A percentile compares a stretch with the other conserved stretches of the same genome.
phyloP scores from a whole-genome alignment of 2,113 vertebrate species.

The Terrapene triunguis region DNA sequence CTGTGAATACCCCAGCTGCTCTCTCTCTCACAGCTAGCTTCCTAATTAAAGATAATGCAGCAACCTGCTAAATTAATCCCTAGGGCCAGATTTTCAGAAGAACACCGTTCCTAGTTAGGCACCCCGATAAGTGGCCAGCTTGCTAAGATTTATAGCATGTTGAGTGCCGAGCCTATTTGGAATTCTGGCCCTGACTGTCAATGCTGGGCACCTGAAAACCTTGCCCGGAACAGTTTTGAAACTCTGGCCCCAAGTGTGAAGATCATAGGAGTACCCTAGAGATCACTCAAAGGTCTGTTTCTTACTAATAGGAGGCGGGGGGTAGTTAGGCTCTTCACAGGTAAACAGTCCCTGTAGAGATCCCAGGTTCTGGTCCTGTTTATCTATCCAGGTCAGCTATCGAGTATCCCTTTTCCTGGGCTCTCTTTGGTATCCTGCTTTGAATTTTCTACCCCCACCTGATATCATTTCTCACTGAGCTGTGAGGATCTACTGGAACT shows the following conservation, averaged over 20 bases:
- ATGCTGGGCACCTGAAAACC: not conserved
- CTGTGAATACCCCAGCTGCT: not conserved
- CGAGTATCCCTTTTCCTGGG: not conserved
- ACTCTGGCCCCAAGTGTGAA: not conserved
- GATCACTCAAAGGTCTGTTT: conserved; percentile 2
- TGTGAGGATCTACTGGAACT: not conserved
- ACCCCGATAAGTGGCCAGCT: not conserved
- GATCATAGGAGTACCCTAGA: not conserved
- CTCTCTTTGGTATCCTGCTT: not conserved
- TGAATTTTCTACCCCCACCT: not conserved
- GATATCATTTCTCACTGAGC: not conserved
- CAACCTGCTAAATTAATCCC: not conserved
- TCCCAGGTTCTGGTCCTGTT: not conserved
- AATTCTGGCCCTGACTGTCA: not conserved
- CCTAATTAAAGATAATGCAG: not conserved
- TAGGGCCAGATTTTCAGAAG: not conserved
- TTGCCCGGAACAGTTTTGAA: not conserved
- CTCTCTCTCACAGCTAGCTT: accelerated
- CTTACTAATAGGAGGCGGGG: not conserved
- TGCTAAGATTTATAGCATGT: not conserved
- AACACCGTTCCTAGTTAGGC: not conserved
- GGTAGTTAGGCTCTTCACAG: not conserved
- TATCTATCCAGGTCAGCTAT: not conserved
- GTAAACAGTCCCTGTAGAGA: not conserved
- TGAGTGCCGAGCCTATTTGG: not conserved